phyloP scores from a whole-genome alignment of 2,888 invertebrate species.

The Sphinx pinastri region DNA sequence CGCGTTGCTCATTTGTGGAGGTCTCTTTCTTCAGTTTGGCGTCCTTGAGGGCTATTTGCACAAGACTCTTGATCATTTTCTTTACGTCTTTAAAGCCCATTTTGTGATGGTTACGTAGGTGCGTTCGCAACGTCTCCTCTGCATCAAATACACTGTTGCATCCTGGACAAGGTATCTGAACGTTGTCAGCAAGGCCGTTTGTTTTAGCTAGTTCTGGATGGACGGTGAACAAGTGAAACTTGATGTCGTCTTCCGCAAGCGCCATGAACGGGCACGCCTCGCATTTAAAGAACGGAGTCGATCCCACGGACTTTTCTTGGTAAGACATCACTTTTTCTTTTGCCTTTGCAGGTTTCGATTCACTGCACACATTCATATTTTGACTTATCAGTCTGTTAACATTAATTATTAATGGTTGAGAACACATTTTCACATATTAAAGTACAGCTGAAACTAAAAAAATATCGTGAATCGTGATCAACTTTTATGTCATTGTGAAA shows the following conservation, averaged over 20 bases:
- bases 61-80: slow-evolving; percentile 82
- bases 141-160: slow-evolving; percentile 87
- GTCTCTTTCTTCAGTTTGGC: slow-evolving; percentile 73
- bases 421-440: slow-evolving; percentile 44
- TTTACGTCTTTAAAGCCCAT: slow-evolving; percentile 85
- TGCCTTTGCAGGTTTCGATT: slow-evolving; percentile 50
- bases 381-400: slow-evolving; percentile 49
- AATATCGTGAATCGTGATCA: background rate
- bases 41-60: slow-evolving; percentile 76
- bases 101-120: slow-evolving; percentile 87
- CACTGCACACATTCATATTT: slow-evolving; percentile 37
- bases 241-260: slow-evolving; percentile 79
- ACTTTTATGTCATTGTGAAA: background rate
- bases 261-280: slow-evolving; percentile 83
- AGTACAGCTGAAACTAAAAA: background rate
- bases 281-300: slow-evolving; percentile 81
- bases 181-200: slow-evolving; percentile 80
- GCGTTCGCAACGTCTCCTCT: slow-evolving; percentile 85
- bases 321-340: slow-evolving; percentile 78
- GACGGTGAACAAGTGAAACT: slow-evolving; percentile 77
- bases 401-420: slow-evolving; percentile 59
- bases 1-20: slow-evolving; percentile 42
- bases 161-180: slow-evolving; percentile 86
- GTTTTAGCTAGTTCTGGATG: slow-evolving; percentile 79
- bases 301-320: slow-evolving; percentile 77